These are phyloP conservation scores for Liodrosophila aerea DNA, from an alignment of 2,888 invertebrate species.

Conservation along the genomic window DNA sequence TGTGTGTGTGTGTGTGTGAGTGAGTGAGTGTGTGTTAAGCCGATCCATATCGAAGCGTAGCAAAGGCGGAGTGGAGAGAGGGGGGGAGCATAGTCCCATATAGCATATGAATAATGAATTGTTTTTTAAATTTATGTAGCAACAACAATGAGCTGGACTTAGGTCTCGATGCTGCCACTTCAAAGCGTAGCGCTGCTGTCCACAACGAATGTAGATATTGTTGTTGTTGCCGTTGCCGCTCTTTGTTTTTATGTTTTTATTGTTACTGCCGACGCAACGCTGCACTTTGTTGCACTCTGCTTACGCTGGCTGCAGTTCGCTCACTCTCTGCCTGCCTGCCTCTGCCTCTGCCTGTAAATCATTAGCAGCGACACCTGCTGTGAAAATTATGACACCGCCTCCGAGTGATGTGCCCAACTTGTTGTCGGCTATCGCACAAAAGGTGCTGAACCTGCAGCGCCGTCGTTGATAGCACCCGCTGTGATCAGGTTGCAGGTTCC, in stretches of 20 bases:
- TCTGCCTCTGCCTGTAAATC: conserved; percentile 59
- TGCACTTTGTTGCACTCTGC: conserved; percentile 51
- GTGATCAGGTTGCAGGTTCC: conserved; percentile 28
- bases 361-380: conserved; percentile 81
- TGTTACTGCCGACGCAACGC: conserved; percentile 50
- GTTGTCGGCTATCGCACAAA: conserved; percentile 69
- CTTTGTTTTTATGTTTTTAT: conserved; percentile 50
- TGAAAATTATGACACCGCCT: conserved; percentile 81
- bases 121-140: conserved; percentile 69
- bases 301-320: conserved; percentile 16
- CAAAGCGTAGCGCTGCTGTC: conserved; percentile 48
- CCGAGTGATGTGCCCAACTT: conserved; percentile 76
- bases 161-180: conserved; percentile 23
- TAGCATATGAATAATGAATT: conserved; percentile 77
- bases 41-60: conserved; percentile 1
- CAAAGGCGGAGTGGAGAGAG: no score
- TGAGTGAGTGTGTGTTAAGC: neutral
- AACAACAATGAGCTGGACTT: conserved; percentile 37
- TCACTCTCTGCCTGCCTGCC: conserved; percentile 10
- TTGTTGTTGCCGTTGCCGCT: conserved; percentile 53
- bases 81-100: no score
- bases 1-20: neutral
- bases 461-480: conserved; percentile 73
- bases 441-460: conserved; percentile 78
- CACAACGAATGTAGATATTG: conserved; percentile 71